Conservation (phyloP, 2,113 vertebrate genomes). For the Axis porcinus region DNA sequence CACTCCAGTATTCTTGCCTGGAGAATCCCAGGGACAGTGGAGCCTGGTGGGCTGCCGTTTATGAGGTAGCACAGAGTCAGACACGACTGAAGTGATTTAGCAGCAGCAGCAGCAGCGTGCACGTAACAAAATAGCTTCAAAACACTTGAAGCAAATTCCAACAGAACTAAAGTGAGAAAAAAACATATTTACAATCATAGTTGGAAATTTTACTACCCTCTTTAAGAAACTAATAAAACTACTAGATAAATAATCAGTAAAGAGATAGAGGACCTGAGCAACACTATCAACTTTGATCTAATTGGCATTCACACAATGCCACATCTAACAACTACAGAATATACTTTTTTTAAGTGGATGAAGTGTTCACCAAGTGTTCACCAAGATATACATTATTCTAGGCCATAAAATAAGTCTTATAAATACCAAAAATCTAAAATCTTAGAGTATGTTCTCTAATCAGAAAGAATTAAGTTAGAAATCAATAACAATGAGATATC, state of each 20-base stretch:
- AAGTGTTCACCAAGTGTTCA: neutral
- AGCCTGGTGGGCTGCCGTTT: neutral
- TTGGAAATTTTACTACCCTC: neutral
- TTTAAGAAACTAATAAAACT: neutral
- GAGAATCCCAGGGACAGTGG: neutral
- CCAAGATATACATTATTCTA: neutral
- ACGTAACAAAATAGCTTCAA: neutral
- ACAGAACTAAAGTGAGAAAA: neutral
- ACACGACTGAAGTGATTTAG: neutral
- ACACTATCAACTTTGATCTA: neutral
- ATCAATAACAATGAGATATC: neutral
- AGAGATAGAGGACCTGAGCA: neutral
- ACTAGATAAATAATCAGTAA: neutral
- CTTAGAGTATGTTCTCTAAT: neutral
- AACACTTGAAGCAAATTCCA: neutral
- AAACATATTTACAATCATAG: neutral
- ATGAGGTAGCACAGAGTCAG: neutral
- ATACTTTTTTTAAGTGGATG: neutral
- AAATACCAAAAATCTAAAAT: neutral
- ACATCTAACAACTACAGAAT: neutral
- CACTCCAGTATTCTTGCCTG: neutral
- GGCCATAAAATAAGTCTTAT: neutral
- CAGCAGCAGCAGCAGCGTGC: neutral
- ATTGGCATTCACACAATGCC: neutral
- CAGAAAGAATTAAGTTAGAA: constrained; percentile 3